phyloP scores from a whole-genome alignment of 2,888 invertebrate genomes.

The Scaeva pyrastri region DNA sequence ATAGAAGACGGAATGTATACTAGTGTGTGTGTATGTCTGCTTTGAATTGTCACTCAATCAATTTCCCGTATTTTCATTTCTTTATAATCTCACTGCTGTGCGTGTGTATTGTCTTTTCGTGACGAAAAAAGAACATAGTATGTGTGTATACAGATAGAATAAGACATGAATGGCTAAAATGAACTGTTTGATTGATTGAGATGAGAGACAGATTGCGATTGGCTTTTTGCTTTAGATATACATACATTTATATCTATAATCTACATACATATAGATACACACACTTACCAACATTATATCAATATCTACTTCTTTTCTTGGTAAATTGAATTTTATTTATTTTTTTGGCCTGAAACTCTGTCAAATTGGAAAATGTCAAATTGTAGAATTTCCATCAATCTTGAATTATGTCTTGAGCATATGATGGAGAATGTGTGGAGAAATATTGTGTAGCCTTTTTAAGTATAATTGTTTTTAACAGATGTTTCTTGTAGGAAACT shows the following conservation, averaged over 20 bases:
- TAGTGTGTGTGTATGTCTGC: not conserved
- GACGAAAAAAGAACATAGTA: constrained; percentile 20
- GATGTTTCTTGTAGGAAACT: not conserved
- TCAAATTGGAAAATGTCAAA: constrained; percentile 28
- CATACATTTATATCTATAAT: no score
- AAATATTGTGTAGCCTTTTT: not conserved
- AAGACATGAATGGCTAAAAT: constrained; percentile 2
- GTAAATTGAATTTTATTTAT: constrained; percentile 22
- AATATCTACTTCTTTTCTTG: not conserved
- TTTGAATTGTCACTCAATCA: constrained; percentile 66
- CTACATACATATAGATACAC: not conserved
- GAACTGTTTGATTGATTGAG: constrained; percentile 40
- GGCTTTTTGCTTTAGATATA: constrained; percentile 21
- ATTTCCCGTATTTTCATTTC: constrained; percentile 16
- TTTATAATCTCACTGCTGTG: not conserved
- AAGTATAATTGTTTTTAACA: not conserved
- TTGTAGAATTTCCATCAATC: constrained; percentile 16
- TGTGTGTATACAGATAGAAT: not conserved
- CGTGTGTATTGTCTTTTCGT: constrained; percentile 37
- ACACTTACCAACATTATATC: not conserved
- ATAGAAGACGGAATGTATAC: not conserved
- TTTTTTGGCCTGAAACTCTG: not conserved
- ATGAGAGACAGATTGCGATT: constrained; percentile 34
- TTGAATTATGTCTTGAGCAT: constrained; percentile 3
- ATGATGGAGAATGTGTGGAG: not conserved